Conservation (phyloP, 2,888 invertebrate genomes). For the Thymelicus sylvestris region DNA sequence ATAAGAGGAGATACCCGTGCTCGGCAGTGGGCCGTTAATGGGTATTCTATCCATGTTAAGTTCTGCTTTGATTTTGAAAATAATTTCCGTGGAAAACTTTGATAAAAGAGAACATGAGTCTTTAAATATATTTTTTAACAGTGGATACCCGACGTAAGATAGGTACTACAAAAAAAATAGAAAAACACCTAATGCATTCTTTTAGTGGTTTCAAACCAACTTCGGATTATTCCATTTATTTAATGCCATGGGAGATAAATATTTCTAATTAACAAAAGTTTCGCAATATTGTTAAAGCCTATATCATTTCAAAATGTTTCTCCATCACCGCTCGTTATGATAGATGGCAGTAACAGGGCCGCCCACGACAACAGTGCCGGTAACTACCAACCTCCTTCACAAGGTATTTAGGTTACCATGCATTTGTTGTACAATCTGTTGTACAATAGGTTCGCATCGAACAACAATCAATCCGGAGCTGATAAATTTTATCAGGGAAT, state of each 20-base stretch:
- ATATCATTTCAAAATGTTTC: slow-evolving; percentile 26
- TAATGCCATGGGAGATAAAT: not conserved
- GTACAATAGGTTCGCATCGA: not conserved
- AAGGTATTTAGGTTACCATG: slow-evolving; percentile 25
- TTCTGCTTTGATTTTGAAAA: no score
- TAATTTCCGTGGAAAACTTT: no score
- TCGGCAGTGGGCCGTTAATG: no score
- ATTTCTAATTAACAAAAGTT: slow-evolving; percentile 22
- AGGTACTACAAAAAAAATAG: no score
- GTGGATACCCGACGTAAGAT: no score
- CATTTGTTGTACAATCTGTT: slow-evolving; percentile 11
- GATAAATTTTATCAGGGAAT: not conserved
- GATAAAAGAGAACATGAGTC: no score
- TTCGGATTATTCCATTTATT: no score
- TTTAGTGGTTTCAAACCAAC: no score
- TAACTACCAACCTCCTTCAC: slow-evolving; percentile 22
- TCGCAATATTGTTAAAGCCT: not conserved
- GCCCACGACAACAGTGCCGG: slow-evolving; percentile 12
- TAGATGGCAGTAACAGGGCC: slow-evolving; percentile 21
- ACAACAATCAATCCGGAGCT: not conserved
- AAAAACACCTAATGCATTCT: no score
- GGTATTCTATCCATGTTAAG: no score
- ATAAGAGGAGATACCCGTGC: no score
- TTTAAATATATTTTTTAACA: no score
- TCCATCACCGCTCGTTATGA: slow-evolving; percentile 24